Evolutionary conservation across 2,113 vertebrate species (phyloP).

Genomic region (Labeo rohita): DNA sequence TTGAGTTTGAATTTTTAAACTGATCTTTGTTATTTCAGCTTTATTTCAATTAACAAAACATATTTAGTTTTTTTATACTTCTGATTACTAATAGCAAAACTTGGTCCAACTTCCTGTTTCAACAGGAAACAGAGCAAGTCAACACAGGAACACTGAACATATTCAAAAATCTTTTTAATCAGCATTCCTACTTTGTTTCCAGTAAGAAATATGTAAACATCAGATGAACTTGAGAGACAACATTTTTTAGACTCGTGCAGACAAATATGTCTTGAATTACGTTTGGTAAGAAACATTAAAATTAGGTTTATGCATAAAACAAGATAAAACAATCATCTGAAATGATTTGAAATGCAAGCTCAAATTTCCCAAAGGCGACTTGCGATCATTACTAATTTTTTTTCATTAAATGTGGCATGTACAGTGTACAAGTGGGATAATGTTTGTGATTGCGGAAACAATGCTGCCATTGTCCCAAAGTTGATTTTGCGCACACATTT

Average conservation of each 20-base stretch:
- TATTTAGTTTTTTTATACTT: too few relatives aligned
- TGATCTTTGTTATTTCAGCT: too few relatives aligned
- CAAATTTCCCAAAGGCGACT: neutral
- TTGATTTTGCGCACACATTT: neutral
- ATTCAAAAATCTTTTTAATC: neutral
- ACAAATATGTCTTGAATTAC: neutral
- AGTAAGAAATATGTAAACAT: neutral
- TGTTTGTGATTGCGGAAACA: conserved; percentile 19
- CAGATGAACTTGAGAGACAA: neutral
- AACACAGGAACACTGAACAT: neutral
- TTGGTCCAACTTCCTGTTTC: too few relatives aligned
- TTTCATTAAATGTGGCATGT: neutral
- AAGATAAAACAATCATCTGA: neutral
- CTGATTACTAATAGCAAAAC: too few relatives aligned
- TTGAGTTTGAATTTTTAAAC: too few relatives aligned
- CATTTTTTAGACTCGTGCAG: neutral
- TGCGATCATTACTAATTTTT: neutral
- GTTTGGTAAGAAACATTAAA: neutral
- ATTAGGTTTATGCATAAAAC: neutral
- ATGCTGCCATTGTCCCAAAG: conserved; percentile 6
- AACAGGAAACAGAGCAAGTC: too few relatives aligned
- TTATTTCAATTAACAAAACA: too few relatives aligned
- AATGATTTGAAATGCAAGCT: neutral
- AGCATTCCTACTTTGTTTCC: neutral
- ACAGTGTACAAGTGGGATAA: neutral